These are phyloP conservation scores for Pseudomyrmex cubaensis DNA, from an alignment of 1,140 invertebrate species.

Conservation along the genomic window DNA sequence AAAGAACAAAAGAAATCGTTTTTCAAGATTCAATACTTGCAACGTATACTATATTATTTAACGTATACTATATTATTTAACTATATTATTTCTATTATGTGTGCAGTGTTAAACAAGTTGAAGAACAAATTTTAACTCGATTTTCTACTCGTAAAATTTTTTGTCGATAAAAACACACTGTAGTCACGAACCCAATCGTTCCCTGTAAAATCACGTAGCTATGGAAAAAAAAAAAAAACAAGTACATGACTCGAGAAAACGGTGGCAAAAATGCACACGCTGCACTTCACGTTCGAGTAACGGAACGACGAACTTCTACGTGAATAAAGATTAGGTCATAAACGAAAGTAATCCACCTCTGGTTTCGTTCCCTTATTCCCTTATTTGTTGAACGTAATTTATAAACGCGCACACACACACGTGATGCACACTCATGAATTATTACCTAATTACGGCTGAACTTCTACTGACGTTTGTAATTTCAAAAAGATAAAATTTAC, in stretches of 20 bases:
- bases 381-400: background rate
- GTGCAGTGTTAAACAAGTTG: too few species aligned
- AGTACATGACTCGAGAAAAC: background rate
- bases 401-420: too few species aligned
- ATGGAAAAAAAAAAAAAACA: background rate
- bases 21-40: background rate
- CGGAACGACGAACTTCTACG: slow-evolving; percentile 51
- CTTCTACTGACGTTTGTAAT: too few species aligned
- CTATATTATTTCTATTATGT: too few species aligned
- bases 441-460: too few species aligned
- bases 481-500: too few species aligned
- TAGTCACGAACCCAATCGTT: too few species aligned
- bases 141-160: background rate
- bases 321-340: slow-evolving; percentile 75
- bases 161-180: background rate
- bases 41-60: too few species aligned
- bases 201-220: background rate
- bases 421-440: too few species aligned
- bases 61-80: too few species aligned
- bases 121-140: background rate
- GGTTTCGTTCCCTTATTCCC: slow-evolving; percentile 42
- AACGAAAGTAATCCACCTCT: slow-evolving; percentile 76
- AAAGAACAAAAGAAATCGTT: slow-evolving; percentile 41
- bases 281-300: slow-evolving; percentile 40
- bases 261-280: background rate